Evolutionary conservation across 2,888 invertebrate genomes (phyloP), one percentile per base, ranked within the genome.

Genomic region (Parascotia fuliginaria): DNA sequence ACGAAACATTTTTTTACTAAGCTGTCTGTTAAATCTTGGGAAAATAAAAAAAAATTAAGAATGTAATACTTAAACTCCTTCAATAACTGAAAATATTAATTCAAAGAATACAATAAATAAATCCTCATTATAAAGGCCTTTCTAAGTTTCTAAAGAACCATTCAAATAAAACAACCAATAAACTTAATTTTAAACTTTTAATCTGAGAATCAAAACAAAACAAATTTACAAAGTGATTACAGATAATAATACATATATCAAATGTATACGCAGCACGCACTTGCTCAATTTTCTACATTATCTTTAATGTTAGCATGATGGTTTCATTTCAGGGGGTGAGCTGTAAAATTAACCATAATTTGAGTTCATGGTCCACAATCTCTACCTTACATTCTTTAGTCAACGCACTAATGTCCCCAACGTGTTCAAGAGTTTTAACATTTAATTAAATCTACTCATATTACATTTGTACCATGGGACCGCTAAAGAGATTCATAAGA

Each of bases 371-470:
- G n/a, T 3, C 15, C 16, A 15, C 19, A 22, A 36, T 36, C 11
- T 19, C 19, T 1, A 6, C 36, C 22, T 6, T 1, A 19, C 36
- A 19, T 36, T 36, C 16, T 5, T 36, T 16, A 16, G 16, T 19
- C 19, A 19, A 36, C 19, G 36, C 11, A 36, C 16, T 9, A 50
- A 28, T 45, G 22, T 37, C 24, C 0, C 39, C 13, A 12, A 15
- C 27, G 19, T 55, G 45, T 16, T 55, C 15, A 33, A 28, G 12
- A 29, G 34, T 32, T 31, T 33, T 15, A n/a, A 22, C 7, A 34
- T 51, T 52, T 32, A 36, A 56, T 46, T 22, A 42, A 39, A 44
- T 34, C 14, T 14, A 19, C 9, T 15, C 28, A 44, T n/a, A 56
- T 59, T 61, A 45, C 19, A 44, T 40, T 51, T 40, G 6, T 37